Percentiles rank a stretch among this genome's conserved stretches.
Evolutionary conservation across 2,113 vertebrate genomes (phyloP).

Genomic region (Brevimyrus niger): DNA sequence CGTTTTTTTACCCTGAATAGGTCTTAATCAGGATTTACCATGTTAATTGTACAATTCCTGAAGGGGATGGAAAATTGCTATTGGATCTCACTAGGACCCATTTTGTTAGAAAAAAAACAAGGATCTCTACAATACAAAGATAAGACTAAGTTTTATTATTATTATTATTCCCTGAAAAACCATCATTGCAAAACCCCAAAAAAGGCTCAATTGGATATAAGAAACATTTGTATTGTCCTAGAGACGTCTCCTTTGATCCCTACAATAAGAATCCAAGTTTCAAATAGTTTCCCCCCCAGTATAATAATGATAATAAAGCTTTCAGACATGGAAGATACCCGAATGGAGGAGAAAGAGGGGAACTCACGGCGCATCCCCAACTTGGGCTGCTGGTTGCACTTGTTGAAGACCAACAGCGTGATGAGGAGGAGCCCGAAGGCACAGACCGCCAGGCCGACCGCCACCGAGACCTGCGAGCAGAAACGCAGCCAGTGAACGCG

Average conservation of each 20-base stretch:
- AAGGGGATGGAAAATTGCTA: not conserved
- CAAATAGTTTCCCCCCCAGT: not conserved
- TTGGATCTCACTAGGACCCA: not conserved
- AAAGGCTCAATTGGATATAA: not conserved
- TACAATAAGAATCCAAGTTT: not conserved
- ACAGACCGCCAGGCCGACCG: conserved; percentile 73
- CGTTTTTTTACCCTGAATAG: not conserved
- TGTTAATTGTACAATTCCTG: not conserved
- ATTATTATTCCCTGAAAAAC: not conserved
- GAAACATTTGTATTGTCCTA: not conserved
- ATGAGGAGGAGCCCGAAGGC: conserved; percentile 74
- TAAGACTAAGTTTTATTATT: not conserved
- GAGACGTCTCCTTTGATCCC: not conserved
- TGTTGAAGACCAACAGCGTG: conserved; percentile 73
- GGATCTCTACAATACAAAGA: not conserved
- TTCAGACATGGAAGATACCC: not conserved
- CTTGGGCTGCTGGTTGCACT: conserved; percentile 80
- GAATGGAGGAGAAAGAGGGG: not conserved
- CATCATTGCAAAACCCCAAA: not conserved
- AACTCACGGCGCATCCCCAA: conserved; percentile 86
- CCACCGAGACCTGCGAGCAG: conserved; percentile 70
- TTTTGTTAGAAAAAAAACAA: not conserved
- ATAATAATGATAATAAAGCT: not conserved
- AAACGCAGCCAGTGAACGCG: not conserved
- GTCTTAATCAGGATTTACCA: not conserved